Percentiles rank a stretch among this genome's conserved stretches.
These are phyloP conservation scores for Entelurus aequoreus DNA, from an alignment of 2,113 vertebrate genomes.

Conservation along the genomic window DNA sequence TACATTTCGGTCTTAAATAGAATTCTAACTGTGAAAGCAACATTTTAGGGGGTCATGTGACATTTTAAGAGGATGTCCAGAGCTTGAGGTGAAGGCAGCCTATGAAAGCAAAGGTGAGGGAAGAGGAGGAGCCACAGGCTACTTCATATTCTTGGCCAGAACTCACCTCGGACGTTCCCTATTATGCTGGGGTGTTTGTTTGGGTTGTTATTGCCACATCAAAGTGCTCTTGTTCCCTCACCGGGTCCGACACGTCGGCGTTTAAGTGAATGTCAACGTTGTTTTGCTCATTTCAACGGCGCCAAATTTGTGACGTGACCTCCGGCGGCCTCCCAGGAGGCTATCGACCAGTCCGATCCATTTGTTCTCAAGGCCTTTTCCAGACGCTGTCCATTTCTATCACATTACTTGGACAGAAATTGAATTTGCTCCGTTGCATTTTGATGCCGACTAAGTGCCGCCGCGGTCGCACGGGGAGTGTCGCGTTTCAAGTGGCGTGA, in stretches of 20 bases:
- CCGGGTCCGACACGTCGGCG: slow-evolving; percentile 14
- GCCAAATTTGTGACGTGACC: slow-evolving; percentile 44
- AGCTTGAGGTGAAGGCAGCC: slow-evolving; percentile 14
- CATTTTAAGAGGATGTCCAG: slow-evolving; percentile 4
- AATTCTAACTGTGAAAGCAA: slow-evolving; percentile 1
- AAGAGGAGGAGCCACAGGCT: slow-evolving; percentile 23
- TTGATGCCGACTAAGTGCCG: slow-evolving; percentile 68
- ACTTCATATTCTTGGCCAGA: slow-evolving; percentile 6
- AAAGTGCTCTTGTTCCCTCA: slow-evolving; percentile 10
- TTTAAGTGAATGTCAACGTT: slow-evolving; percentile 32
- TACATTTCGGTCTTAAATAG: not conserved
- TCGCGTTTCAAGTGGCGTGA: slow-evolving; percentile 55
- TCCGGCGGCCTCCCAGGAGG: slow-evolving; percentile 58
- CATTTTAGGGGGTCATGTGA: slow-evolving; percentile 8
- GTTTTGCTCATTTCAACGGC: slow-evolving; percentile 35
- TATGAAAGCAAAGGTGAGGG: slow-evolving; percentile 11
- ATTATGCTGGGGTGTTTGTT: slow-evolving; percentile 5
- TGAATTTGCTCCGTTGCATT: slow-evolving; percentile 71
- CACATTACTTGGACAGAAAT: slow-evolving; percentile 72
- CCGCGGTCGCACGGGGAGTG: slow-evolving; percentile 52
- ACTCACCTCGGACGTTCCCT: slow-evolving; percentile 2
- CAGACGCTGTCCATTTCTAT: slow-evolving; percentile 69
- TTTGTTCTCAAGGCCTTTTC: slow-evolving; percentile 65
- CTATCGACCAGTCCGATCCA: slow-evolving; percentile 60
- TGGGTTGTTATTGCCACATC: slow-evolving; percentile 9